These are phyloP conservation scores for Eulithis prunata DNA, from an alignment of 2,888 invertebrate species.

Conservation along the genomic window DNA sequence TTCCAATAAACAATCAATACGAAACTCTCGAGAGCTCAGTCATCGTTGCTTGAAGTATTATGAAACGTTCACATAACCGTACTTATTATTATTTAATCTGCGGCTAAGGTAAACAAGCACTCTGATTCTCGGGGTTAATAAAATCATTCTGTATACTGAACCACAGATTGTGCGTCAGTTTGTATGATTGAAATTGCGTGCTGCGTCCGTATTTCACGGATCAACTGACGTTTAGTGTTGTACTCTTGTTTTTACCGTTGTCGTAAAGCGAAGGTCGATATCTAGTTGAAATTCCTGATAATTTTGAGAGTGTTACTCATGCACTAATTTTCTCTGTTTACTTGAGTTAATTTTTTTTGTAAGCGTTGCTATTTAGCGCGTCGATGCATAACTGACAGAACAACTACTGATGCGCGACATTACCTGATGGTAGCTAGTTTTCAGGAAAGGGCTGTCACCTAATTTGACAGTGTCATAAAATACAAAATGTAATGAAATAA, in stretches of 20 bases:
- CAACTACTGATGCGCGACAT: too few relatives aligned
- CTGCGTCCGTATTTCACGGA: slow-evolving; percentile 65
- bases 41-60: slow-evolving; percentile 56
- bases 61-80: slow-evolving; percentile 50
- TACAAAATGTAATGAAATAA: too few relatives aligned
- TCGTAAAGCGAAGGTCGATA: slow-evolving; percentile 71
- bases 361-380: too few relatives aligned
- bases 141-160: slow-evolving; percentile 72
- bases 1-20: slow-evolving; percentile 38
- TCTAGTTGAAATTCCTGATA: slow-evolving; percentile 51
- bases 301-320: slow-evolving; percentile 42
- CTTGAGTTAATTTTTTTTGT: slow-evolving; percentile 17
- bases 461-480: too few relatives aligned
- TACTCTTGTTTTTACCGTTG: slow-evolving; percentile 71
- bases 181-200: slow-evolving; percentile 51
- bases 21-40: slow-evolving; percentile 39
- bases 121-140: slow-evolving; percentile 69
- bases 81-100: slow-evolving; percentile 23
- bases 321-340: slow-evolving; percentile 37
- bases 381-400: too few relatives aligned
- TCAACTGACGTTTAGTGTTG: slow-evolving; percentile 75
- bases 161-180: slow-evolving; percentile 31
- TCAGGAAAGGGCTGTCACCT: too few relatives aligned
- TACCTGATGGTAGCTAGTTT: too few relatives aligned
- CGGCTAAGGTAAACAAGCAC: slow-evolving; percentile 60